Evolutionary conservation across 2,797 vertebrate species (phyloP).

Genomic region (Taeniopygia guttata): DNA sequence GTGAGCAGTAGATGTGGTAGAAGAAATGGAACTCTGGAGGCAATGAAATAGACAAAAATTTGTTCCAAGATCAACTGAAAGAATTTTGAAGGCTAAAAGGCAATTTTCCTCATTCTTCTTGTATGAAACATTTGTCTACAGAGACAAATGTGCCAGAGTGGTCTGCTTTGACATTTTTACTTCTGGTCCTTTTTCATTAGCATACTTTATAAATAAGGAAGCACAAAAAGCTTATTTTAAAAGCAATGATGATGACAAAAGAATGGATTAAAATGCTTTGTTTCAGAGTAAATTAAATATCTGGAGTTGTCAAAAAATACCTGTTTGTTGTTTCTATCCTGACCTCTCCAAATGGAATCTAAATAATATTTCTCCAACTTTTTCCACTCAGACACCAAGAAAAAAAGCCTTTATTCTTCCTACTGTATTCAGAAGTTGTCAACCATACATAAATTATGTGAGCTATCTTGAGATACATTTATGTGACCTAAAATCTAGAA

Average conservation of each 20-base stretch:
- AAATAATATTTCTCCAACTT: conserved; percentile 10
- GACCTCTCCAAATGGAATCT: neutral
- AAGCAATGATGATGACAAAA: neutral
- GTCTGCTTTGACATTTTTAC: neutral
- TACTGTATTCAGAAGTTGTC: neutral
- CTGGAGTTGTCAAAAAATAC: neutral
- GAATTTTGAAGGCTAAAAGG: neutral
- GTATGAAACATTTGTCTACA: neutral
- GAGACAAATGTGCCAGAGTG: neutral
- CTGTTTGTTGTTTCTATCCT: neutral
- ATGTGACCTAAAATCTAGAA: neutral
- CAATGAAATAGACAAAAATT: neutral
- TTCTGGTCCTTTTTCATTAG: neutral
- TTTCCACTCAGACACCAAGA: neutral
- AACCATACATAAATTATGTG: neutral
- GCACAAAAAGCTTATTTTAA: neutral
- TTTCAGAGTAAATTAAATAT: neutral
- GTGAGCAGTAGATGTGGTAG: neutral
- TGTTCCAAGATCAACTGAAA: neutral
- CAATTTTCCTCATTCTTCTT: neutral
- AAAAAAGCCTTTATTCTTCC: neutral
- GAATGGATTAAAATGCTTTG: neutral
- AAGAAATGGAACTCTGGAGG: neutral
- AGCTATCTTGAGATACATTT: neutral
- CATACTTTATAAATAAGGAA: neutral